Evolutionary conservation across 2,113 vertebrate genomes (phyloP).

Genomic region (Sialia sialis): DNA sequence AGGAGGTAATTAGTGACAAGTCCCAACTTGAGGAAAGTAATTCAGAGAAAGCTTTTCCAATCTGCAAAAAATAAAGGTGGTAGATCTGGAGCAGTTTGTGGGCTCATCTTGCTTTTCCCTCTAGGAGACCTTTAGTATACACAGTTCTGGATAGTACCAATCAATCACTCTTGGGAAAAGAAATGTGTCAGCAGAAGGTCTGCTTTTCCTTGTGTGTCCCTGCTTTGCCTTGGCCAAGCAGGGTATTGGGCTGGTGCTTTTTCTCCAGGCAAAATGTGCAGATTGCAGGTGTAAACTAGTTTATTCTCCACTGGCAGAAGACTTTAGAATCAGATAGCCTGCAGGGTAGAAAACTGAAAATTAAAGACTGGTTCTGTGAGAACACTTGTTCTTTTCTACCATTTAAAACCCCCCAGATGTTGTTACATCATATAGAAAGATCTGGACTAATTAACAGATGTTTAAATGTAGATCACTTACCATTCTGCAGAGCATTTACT

Average conservation of each 20-base stretch:
- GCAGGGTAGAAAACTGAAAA: conserved; percentile 24
- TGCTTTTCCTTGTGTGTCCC: background rate
- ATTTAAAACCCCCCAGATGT: background rate
- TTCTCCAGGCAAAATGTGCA: background rate
- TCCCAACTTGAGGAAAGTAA: background rate
- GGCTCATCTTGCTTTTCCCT: background rate
- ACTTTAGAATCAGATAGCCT: background rate
- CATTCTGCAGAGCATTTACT: background rate
- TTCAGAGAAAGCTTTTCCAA: background rate
- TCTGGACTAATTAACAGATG: background rate
- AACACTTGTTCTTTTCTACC: conserved; percentile 1
- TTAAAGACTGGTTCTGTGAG: background rate
- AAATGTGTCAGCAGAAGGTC: background rate
- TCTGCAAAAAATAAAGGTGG: background rate
- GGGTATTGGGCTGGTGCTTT: background rate
- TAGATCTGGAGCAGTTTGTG: background rate
- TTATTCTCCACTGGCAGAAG: background rate
- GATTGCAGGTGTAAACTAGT: background rate
- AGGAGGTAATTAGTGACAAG: background rate
- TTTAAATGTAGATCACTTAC: background rate
- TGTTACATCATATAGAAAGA: background rate
- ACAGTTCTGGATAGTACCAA: background rate
- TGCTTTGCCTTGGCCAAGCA: background rate
- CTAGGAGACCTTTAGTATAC: background rate
- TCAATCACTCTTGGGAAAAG: background rate